phyloP scores from a whole-genome alignment of 2,797 vertebrate genomes.

The Chaetophractus vellerosus region DNA sequence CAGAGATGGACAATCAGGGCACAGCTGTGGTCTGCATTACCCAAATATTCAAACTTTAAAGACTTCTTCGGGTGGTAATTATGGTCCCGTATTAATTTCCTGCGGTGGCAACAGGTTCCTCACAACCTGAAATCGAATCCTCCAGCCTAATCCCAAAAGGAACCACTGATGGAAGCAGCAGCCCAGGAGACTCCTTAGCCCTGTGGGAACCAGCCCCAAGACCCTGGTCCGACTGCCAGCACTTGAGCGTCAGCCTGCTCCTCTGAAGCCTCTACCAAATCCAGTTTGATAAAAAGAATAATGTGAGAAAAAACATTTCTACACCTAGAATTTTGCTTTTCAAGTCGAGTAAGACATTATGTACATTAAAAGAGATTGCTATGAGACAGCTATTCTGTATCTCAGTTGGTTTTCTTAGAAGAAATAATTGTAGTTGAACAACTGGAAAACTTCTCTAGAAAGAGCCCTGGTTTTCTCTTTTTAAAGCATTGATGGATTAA shows the following conservation, averaged over 20 bases:
- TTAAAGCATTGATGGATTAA: background rate
- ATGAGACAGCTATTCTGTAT: background rate
- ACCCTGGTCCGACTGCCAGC: background rate
- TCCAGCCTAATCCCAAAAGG: background rate
- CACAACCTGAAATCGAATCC: background rate
- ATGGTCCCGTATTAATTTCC: background rate
- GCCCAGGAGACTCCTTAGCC: background rate
- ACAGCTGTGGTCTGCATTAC: background rate
- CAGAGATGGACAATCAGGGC: conserved; percentile 44
- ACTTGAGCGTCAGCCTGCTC: background rate
- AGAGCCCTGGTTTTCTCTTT: conserved; percentile 38
- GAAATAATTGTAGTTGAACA: conserved; percentile 45
- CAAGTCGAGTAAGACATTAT: background rate
- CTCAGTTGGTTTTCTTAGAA: conserved; percentile 32
- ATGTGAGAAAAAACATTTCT: conserved; percentile 50
- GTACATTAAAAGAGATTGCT: conserved; percentile 45
- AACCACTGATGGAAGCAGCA: background rate
- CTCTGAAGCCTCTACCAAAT: background rate
- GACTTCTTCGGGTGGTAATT: background rate
- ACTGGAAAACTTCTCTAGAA: conserved; percentile 7
- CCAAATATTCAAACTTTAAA: conserved; percentile 27
- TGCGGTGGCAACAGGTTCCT: background rate
- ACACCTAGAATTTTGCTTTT: conserved; percentile 42
- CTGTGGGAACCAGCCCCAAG: background rate
- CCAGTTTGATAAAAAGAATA: background rate